Evolutionary conservation across 1,140 invertebrate genomes (phyloP).

Genomic region (Myzus persicae): DNA sequence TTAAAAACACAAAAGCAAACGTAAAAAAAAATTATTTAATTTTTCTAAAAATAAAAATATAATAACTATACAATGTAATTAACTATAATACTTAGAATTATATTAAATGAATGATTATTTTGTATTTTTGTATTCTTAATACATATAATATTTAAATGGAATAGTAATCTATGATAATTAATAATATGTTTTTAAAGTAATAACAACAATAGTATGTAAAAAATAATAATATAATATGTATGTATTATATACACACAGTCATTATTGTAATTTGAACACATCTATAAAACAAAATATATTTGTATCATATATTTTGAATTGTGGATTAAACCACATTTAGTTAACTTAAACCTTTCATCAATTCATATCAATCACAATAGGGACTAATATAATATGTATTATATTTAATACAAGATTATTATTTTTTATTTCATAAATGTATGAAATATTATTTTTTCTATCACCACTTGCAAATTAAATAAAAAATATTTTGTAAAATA

Average conservation of each 20-base stretch:
- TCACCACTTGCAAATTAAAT: background rate
- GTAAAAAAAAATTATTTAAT: background rate
- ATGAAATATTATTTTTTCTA: background rate
- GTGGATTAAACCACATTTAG: slow-evolving; percentile 46
- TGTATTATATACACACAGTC: background rate
- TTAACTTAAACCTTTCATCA: slow-evolving; percentile 41
- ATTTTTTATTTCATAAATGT: slow-evolving; percentile 6
- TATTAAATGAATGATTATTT: background rate
- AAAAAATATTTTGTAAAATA: background rate
- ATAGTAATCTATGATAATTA: background rate
- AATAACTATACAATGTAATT: background rate
- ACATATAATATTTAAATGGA: background rate
- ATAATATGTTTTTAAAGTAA: slow-evolving; percentile 1
- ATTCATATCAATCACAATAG: slow-evolving; percentile 35
- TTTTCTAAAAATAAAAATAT: background rate
- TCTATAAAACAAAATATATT: slow-evolving; percentile 29
- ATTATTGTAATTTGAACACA: slow-evolving; percentile 41
- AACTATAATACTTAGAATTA: background rate
- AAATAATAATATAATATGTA: slow-evolving; percentile 12
- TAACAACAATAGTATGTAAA: slow-evolving; percentile 35
- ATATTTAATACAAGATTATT: background rate
- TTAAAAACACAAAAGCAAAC: background rate
- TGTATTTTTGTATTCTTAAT: background rate
- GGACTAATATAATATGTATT: background rate
- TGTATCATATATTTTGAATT: slow-evolving; percentile 23